Conservation (phyloP, 2,113 vertebrate species). For the Peromyscus leucopus region DNA sequence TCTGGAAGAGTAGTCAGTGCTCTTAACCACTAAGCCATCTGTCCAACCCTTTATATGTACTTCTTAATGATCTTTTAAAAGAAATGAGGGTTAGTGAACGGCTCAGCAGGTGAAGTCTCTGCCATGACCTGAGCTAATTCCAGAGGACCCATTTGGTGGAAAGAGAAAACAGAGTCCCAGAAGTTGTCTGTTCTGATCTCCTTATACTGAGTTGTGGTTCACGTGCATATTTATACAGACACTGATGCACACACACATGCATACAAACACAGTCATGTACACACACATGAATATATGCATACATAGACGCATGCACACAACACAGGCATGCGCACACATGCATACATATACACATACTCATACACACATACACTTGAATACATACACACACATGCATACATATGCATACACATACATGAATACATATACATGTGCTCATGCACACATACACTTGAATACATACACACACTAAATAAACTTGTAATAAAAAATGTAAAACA, state of each 20-base stretch:
- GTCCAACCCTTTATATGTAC: not conserved
- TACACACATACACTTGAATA: not conserved
- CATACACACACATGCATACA: not conserved
- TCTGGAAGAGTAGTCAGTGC: too few relatives aligned
- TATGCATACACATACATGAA: not conserved
- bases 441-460: not conserved
- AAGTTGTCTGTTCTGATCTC: not conserved
- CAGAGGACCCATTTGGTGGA: not conserved
- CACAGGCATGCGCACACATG: not conserved
- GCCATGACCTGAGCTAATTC: not conserved
- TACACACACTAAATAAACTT: not conserved
- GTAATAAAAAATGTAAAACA: not conserved
- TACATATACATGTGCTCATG: not conserved
- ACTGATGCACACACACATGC: not conserved
- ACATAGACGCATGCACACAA: not conserved
- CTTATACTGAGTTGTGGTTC: not conserved
- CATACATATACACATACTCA: not conserved
- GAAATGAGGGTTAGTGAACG: not conserved
- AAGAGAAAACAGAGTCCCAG: not conserved
- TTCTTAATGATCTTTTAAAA: constrained; percentile 29
- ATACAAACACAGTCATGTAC: not conserved
- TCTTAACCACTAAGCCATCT: too few relatives aligned
- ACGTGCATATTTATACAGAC: not conserved
- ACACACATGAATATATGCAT: not conserved
- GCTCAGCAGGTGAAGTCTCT: too few relatives aligned